Evolutionary conservation across 2,888 invertebrate species (phyloP), one percentile per base, ranked within the genome.

Genomic region (Eupithecia insigniata): DNA sequence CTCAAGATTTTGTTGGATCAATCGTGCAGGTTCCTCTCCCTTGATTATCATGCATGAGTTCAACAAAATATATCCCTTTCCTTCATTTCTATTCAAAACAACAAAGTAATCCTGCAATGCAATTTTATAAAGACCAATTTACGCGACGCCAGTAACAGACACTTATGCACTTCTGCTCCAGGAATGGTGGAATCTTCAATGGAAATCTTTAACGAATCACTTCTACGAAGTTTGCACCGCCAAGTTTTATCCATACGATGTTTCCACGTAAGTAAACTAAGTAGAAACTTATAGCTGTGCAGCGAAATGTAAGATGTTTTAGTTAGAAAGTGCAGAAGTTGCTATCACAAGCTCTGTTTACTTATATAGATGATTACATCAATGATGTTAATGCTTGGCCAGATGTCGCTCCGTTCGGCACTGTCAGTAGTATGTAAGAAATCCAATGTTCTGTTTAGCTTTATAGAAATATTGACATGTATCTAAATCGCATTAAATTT

Each of bases 61-160:
- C n/a, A 51, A 22, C 14, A 26, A 55, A 22, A 22, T 10, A 22
- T 32, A 32, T 61, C n/a, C 43, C 8, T 32, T 61, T 62, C 34
- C 12, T 32, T n/a, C 36, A 0, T 60, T 73, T 72, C 61, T 67
- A 71, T 66, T 65, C 58, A 73, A 51, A 67, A 71, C 66, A 61
- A 71, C 72, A 75, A 76, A 75, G 73, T 76, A 66, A 70, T 58
- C 64, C 65, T 28, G 34, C 43, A 70, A 70, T 30, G 34, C 67
- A 64, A 70, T 74, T 71, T 71, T 55, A 28, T 68, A 55, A 70
- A 74, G 64, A 70, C 65, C 36, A 73, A 71, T 73, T 74, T 71
- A 74, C 66, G 71, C 39, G 69, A 69, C 39, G 71, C 71, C 69
- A 69, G 77, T 77, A 73, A 72, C 78, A 76, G 73, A 71, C 70